Evolutionary conservation across 2,888 invertebrate genomes (phyloP).

Genomic region (Stegophylla sp.): DNA sequence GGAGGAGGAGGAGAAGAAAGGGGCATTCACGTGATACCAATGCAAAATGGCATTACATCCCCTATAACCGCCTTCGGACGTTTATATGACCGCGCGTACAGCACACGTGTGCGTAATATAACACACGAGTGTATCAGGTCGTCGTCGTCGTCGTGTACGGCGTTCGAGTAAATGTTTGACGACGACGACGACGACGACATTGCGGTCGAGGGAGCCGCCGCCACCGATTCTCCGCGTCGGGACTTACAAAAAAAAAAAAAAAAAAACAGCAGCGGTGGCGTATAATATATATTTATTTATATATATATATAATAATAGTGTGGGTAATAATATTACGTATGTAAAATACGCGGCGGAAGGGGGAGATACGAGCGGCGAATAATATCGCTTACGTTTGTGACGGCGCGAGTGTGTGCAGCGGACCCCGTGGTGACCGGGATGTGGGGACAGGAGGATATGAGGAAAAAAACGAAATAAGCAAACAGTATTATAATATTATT

Average conservation of each 20-base stretch:
- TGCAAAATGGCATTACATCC: constrained; percentile 13
- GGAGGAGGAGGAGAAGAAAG: not conserved
- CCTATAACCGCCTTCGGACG: not conserved
- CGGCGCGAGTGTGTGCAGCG: not conserved
- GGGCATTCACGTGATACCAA: constrained; percentile 4
- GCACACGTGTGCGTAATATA: not conserved
- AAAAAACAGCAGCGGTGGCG: not conserved
- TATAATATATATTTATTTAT: not conserved
- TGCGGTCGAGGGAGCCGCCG: constrained; percentile 25
- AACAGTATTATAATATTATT: no score
- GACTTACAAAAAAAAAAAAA: no score
- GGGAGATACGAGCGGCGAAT: not conserved
- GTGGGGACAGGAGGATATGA: not conserved
- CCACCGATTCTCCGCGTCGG: not conserved
- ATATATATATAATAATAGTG: not conserved
- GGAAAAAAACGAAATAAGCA: no score
- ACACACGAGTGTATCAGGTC: no score
- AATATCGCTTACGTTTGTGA: not conserved
- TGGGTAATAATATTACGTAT: not conserved
- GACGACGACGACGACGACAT: constrained; percentile 21
- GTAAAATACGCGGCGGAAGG: not conserved
- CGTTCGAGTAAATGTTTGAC: constrained; percentile 21
- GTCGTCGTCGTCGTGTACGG: not conserved
- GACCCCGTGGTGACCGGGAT: not conserved
- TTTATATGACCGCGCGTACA: no score